These are phyloP conservation scores for Drosophila jambulina DNA, from an alignment of 1,140 invertebrate species.

Conservation along the genomic window DNA sequence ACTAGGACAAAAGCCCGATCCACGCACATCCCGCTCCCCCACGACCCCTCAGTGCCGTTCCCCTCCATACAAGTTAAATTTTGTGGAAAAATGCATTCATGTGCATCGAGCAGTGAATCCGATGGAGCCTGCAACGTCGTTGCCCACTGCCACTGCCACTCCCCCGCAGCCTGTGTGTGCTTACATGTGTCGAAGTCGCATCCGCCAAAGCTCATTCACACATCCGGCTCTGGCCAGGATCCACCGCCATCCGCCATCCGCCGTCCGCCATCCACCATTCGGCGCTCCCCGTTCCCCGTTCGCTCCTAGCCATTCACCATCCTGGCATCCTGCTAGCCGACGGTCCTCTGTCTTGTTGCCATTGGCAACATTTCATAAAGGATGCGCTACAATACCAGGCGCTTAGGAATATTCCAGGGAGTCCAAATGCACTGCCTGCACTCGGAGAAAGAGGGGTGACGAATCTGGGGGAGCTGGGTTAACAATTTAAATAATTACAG, in stretches of 20 bases:
- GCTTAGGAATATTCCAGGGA: conserved; percentile 67
- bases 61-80: conserved; percentile 65
- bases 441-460: neutral
- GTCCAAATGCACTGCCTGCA: conserved; percentile 13
- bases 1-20: conserved; percentile 36
- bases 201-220: conserved; percentile 70
- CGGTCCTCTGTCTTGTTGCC: conserved; percentile 52
- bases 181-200: conserved; percentile 70
- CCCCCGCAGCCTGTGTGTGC: conserved; percentile 34
- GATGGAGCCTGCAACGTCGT: conserved; percentile 59
- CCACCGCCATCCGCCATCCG: conserved; percentile 5
- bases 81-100: conserved; percentile 75
- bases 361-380: conserved; percentile 66
- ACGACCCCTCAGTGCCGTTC: neutral
- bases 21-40: neutral
- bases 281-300: neutral
- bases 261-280: neutral
- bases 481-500: too few species aligned
- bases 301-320: conserved; percentile 4
- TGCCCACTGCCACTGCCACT: conserved; percentile 6
- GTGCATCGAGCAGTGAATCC: conserved; percentile 72
- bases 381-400: conserved; percentile 55
- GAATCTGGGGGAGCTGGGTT: neutral
- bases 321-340: conserved; percentile 25
- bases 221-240: conserved; percentile 49